Percentiles rank a stretch among this genome's conserved stretches.
Evolutionary conservation across 1,140 invertebrate species (phyloP).

Genomic region (Mylabris phalerata): DNA sequence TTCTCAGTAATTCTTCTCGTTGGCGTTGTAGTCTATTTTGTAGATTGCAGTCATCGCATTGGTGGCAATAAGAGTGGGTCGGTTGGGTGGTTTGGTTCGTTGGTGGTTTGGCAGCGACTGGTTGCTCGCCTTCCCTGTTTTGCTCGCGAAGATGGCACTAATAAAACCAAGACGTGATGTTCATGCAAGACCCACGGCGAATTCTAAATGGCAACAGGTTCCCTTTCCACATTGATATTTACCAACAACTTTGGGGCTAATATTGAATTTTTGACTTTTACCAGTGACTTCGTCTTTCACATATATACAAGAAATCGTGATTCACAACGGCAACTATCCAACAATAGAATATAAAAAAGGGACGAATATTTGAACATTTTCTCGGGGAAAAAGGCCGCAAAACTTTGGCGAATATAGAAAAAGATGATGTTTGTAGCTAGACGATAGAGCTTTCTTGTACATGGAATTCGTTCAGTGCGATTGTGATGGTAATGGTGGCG

Average conservation of each 20-base stretch:
- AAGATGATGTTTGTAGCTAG: background rate
- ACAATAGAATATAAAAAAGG: background rate
- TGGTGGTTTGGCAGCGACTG: conserved; percentile 18
- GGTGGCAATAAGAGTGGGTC: too few relatives aligned
- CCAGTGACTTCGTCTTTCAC: conserved; percentile 1
- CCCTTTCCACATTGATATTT: conserved; percentile 22
- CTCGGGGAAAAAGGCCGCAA: too few relatives aligned
- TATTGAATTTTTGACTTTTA: conserved; percentile 28
- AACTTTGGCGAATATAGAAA: background rate
- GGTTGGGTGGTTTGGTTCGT: background rate
- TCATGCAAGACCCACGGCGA: conserved; percentile 29
- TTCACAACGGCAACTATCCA: background rate
- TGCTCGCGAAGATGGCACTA: conserved; percentile 33
- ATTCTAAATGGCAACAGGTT: conserved; percentile 36
- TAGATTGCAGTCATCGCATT: conserved; percentile 23
- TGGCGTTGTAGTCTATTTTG: conserved; percentile 29
- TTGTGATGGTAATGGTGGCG: background rate
- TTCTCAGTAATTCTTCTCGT: conserved; percentile 11
- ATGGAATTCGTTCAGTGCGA: background rate
- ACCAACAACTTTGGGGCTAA: conserved; percentile 21
- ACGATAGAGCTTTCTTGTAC: background rate
- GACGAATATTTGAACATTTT: too few relatives aligned
- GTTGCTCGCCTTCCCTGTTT: conserved; percentile 21
- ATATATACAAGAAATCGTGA: conserved; percentile 5
- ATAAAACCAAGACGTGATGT: conserved; percentile 36